These are phyloP conservation scores for Diarsia dahlii DNA, from an alignment of 2,888 invertebrate genomes.

Conservation along the genomic window DNA sequence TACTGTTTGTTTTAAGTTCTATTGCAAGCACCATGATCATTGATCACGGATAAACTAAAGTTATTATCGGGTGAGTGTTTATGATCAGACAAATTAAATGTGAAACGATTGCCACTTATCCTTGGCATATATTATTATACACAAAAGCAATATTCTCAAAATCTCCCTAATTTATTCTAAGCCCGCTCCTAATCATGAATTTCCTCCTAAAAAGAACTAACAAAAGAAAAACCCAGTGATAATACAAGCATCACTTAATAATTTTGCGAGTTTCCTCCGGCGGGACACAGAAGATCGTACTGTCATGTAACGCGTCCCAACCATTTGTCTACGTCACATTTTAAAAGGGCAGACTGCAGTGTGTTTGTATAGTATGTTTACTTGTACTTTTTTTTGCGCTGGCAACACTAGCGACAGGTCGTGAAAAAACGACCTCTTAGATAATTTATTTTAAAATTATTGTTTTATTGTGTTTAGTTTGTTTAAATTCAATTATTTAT, in stretches of 20 bases:
- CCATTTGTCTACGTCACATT: conserved; percentile 67
- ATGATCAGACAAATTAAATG: too few species aligned
- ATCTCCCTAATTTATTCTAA: conserved; percentile 10
- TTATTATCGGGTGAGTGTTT: too few species aligned
- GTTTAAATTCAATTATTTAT: too few species aligned
- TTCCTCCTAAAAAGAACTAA: conserved; percentile 36
- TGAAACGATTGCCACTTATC: background rate
- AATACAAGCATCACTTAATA: conserved; percentile 58
- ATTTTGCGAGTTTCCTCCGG: conserved; percentile 50
- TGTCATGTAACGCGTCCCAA: conserved; percentile 63
- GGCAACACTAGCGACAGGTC: too few species aligned
- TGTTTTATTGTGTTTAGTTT: too few species aligned
- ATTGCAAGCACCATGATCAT: too few species aligned
- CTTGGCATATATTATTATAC: background rate
- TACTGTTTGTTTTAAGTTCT: too few species aligned
- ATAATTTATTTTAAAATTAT: too few species aligned
- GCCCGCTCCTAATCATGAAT: background rate
- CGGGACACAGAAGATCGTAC: conserved; percentile 58
- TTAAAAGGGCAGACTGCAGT: conserved; percentile 65
- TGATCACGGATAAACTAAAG: too few species aligned
- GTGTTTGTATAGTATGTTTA: conserved; percentile 23
- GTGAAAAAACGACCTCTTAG: too few species aligned
- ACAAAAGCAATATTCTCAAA: background rate
- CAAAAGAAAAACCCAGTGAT: conserved; percentile 44
- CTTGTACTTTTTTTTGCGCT: too few species aligned